Evolutionary conservation across 2,797 vertebrate species (phyloP), one percentile per base, ranked within the genome.

Genomic region (Neomorphus geoffroyi): DNA sequence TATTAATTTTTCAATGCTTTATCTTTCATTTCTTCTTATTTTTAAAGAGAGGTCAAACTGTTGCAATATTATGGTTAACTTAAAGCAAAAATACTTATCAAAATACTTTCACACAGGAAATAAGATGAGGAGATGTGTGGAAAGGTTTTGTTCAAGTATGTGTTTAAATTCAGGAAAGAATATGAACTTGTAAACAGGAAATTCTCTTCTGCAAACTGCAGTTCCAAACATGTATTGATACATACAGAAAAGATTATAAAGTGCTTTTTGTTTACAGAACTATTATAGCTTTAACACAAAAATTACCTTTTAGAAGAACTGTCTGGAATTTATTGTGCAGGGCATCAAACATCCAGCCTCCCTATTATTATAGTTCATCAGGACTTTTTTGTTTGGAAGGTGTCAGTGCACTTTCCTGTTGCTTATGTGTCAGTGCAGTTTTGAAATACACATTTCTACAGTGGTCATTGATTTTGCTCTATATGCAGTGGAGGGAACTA

Each of bases 121-220:
- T 80, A 21, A 56, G 51, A 79, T 79, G 54, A 91, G 48, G 77
- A 89, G 85, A 18, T 0, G 2, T 67, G 51, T 54, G 43, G 50
- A 86, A 74, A 23, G 18, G 19, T 89, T 92, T 88, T 94, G 32
- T 66, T 86, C 58, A 83, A 86, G 13, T 32, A 71, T 28, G 33
- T 10, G 11, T 72, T 83, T 4, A 12, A 85, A 92, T 71, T 93
- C 1, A 7, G 69, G 83, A 70, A 87, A 64, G 53, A 88, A 75
- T 75, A 91, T 17, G 24, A 81, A 21, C 50, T 80, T 86, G 62
- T 96, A 96, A 96, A 94, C 89, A 96, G 87, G 94, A 96, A 96
- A 91, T 91, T 87, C 58, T 69, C 53, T 69, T 74, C 87, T 56
- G 50, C 66, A 56, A 74, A 33, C 50, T 77, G 23, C 58, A 66